Evolutionary conservation across 2,113 vertebrate species (phyloP), one percentile per base, ranked within the genome.

Genomic region (Platysteira castanea): DNA sequence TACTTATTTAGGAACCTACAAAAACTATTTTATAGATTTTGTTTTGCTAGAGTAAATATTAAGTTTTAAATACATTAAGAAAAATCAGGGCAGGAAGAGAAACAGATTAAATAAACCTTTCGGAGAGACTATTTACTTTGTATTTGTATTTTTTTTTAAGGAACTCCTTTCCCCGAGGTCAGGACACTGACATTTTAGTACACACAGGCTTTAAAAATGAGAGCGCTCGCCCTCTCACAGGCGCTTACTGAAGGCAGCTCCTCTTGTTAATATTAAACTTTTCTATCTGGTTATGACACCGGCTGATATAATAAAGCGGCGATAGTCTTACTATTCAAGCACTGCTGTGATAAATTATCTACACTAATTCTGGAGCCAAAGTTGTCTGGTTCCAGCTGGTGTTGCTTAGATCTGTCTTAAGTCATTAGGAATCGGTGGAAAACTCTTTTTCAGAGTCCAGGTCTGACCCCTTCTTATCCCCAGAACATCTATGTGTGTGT

Each of bases 351-450:
- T 98, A 97, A 98, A 98, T 98, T 97, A 97, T 96, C 98, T 96
- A 97, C 97, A 94, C 96, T 97, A 96, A 97, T 95, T 96, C 95
- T 96, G 96, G 97, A 98, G 97, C 97, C 97, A 97, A 96, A 93
- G 90, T 98, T 97, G 96, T 97, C 96, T 96, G 84, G 87, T 94
- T 97, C 96, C 98, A 98, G 97, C 97, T 97, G 97, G 97, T 96
- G 96, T 96, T 97, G 96, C 97, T 98, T 98, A 97, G 92, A 94
- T 97, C 95, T 98, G 98, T 97, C 97, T 97, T 95, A 97, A 98
- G 96, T 96, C 97, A 97, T 98, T 97, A 97, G 79, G 96, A 96
- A 97, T 95, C 73, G 52, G 88, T 87, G 91, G 94, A 97, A 97
- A 97, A 98, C 95, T 97, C 95, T 90, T 96, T 96, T 96, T 94